These are phyloP conservation scores for Argynnis bischoffii DNA, from an alignment of 2,888 invertebrate species.

Conservation along the genomic window DNA sequence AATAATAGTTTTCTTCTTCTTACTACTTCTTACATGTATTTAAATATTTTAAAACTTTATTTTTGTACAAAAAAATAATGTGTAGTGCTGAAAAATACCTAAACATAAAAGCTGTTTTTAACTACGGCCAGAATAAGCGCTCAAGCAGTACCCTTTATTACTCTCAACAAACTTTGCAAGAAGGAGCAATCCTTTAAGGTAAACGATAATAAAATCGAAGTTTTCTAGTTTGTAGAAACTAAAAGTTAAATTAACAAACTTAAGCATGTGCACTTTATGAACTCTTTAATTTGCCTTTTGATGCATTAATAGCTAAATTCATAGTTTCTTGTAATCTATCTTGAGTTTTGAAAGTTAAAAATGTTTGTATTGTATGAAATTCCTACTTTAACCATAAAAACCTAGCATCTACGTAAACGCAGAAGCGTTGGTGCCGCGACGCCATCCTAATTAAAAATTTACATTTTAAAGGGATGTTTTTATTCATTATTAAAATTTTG, in stretches of 20 bases:
- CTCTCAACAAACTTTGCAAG: conserved; percentile 7
- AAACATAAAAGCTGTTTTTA: background rate
- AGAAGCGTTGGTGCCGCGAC: conserved; percentile 39
- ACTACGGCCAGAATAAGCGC: background rate
- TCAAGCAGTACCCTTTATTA: conserved; percentile 2
- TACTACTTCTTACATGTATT: no score
- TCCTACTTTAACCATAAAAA: conserved; percentile 27
- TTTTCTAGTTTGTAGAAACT: conserved; percentile 17
- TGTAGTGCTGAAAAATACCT: no score
- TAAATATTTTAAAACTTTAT: no score
- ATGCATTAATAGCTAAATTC: background rate
- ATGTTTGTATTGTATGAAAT: conserved; percentile 8
- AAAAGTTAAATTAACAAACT: conserved; percentile 18
- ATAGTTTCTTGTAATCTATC: conserved; percentile 3
- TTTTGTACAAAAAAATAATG: no score
- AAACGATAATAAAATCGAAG: conserved; percentile 14
- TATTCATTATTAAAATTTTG: conserved; percentile 79
- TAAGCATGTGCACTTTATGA: background rate
- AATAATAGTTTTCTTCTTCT: no score
- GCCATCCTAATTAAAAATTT: conserved; percentile 76
- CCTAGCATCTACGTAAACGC: conserved; percentile 31
- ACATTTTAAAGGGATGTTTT: conserved; percentile 77
- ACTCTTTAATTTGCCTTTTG: conserved; percentile 13
- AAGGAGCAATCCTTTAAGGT: conserved; percentile 14
- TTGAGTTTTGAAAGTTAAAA: conserved; percentile 3